These are phyloP conservation scores for Oxystoma pomonae DNA, from an alignment of 2,888 invertebrate species.

Conservation along the genomic window DNA sequence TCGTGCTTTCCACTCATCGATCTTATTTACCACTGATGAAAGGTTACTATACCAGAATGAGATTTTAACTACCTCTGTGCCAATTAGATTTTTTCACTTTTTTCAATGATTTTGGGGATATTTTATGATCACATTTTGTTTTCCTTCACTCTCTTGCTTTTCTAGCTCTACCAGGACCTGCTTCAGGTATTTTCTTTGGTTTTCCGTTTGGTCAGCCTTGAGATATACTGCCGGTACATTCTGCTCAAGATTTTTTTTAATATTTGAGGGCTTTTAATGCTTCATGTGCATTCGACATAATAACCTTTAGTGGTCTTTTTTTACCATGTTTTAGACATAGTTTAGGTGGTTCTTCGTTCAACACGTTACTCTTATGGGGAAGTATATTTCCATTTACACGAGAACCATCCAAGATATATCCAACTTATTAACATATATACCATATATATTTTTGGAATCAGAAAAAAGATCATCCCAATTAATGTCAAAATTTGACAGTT, in stretches of 20 bases:
- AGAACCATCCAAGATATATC: no score
- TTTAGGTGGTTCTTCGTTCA: no score
- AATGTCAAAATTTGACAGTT: no score
- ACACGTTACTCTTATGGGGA: no score
- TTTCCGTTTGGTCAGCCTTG: conserved; percentile 3
- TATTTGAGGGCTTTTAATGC: not conserved
- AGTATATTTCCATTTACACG: no score
- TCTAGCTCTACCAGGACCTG: conserved; percentile 2
- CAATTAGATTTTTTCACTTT: not conserved
- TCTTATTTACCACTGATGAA: conserved; percentile 1
- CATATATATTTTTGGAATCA: no score
- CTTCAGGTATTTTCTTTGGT: conserved; percentile 3
- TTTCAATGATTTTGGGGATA: not conserved
- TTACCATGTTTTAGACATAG: no score
- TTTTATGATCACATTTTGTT: not conserved
- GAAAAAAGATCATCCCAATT: no score
- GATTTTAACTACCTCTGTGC: not conserved
- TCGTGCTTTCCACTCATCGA: not conserved
- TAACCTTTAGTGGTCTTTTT: not conserved
- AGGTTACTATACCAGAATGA: conserved; percentile 6
- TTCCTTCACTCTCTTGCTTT: conserved; percentile 1
- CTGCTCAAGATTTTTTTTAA: conserved; percentile 6
- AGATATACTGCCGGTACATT: not conserved
- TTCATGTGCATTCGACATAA: not conserved
- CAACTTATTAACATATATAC: no score